Evolutionary conservation across 1,140 invertebrate genomes (phyloP), one percentile per base, ranked within the genome.

Genomic region (Helicoverpa zea): DNA sequence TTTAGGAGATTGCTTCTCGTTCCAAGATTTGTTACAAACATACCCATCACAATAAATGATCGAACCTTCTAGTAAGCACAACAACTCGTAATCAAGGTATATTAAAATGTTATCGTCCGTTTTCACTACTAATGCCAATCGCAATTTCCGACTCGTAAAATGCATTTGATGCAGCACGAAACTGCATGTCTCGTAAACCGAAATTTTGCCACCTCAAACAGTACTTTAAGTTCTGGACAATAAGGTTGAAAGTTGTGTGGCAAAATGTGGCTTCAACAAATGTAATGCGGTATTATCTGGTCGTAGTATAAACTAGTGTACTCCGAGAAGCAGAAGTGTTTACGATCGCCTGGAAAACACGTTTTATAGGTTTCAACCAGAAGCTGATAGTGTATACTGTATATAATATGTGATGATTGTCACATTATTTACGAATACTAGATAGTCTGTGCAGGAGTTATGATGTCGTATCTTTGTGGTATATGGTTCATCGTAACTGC

Each of bases 271-370:
- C 63, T 61, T 13, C 58, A 29, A 13, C 0, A 47, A 23, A 49
- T 54, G 29, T 47, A 79, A 72, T 58, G 68, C 14, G 35, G n/a
- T 14, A 18, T 80, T 80, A 80, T 80, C 58, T 63, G 47, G 78
- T 47, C 52, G 52, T 68, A 35, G 63, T 75, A 79, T 75, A 72
- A 81, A 68, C 66, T 56, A 70, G 72, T 68, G 68, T 81, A 43
- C 4, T 9, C 5, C 5, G 5, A 66, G 43, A n/a, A 58, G 68
- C 77, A 66, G 70, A 84, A 83, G 83, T 84, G 83, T 91, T 91
- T 90, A 91, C 86, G 90, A 89, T 89, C 88, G 87, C 87, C 82
- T 88, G 84, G 84, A 88, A 79, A 85, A 87, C 80, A 83, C 66
- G 49, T 66, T 91, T 88, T 90, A 90, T 63, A 84, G 76, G 81